Percentiles rank a stretch among this genome's conserved stretches.
Conservation (phyloP, 23 tunicate species). For the Trididemnum miniatum region DNA sequence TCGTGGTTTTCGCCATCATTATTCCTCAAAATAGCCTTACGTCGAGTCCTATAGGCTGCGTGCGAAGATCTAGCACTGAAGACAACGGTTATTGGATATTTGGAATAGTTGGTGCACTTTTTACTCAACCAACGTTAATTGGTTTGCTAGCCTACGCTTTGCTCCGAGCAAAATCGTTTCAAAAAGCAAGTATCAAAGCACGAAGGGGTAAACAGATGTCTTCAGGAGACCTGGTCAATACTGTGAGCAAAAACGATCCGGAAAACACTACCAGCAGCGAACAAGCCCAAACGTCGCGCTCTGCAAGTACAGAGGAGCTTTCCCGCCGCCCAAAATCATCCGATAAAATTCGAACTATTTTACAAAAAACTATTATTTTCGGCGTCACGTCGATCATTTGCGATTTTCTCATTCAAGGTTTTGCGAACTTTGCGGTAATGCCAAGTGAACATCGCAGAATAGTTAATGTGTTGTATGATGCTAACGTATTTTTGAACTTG, state of each 20-base stretch:
- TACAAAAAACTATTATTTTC: not conserved
- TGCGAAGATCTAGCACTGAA: not conserved
- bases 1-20: not conserved
- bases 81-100: not conserved
- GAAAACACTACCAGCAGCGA: too few species aligned
- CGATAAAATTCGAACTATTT: not conserved
- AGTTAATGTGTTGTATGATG: not conserved
- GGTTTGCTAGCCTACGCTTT: conserved; percentile 50
- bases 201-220: not conserved
- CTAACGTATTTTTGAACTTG: not conserved
- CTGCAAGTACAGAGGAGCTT: not conserved
- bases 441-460: not conserved
- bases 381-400: not conserved
- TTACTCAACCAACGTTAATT: conserved; percentile 23
- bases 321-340: too few species aligned
- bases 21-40: conserved; percentile 18
- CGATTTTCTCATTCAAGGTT: conserved; percentile 1
- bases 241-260: too few species aligned
- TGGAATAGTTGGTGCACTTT: conserved; percentile 3
- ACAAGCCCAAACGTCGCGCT: not conserved
- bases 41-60: conserved; percentile 24
- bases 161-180: too few species aligned
- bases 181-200: not conserved
- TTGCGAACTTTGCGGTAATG: not conserved
- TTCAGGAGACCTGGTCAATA: not conserved